phyloP scores from a whole-genome alignment of 1,140 invertebrate species.

The Macrosteles quadrilineatus region DNA sequence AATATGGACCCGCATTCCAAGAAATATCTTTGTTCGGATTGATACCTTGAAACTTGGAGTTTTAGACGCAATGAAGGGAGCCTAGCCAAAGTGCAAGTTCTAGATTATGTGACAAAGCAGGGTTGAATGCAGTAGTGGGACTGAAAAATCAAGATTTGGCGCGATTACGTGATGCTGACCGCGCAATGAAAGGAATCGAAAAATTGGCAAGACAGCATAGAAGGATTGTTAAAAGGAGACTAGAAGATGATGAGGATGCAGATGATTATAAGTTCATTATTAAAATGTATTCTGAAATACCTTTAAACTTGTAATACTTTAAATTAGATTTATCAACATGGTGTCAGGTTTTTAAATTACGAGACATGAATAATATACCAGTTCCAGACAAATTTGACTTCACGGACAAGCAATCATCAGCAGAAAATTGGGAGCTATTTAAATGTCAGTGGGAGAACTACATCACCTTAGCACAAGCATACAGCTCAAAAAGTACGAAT shows the following conservation, averaged over 20 bases:
- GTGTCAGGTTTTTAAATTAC: background rate
- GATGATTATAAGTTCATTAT: no score
- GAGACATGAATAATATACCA: background rate
- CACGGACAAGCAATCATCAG: no score
- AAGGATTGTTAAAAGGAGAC: background rate
- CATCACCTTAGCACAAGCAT: no score
- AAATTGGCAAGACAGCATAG: background rate
- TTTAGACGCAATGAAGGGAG: constrained; percentile 1
- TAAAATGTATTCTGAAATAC: no score
- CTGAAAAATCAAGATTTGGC: background rate
- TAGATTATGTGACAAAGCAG: background rate
- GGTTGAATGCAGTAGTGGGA: constrained; percentile 1
- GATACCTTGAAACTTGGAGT: background rate
- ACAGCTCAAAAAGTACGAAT: no score
- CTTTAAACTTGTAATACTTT: no score
- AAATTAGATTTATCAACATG: no score
- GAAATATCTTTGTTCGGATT: background rate
- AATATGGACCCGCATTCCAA: background rate
- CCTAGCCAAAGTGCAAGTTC: background rate
- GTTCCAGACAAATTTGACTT: no score
- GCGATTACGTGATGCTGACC: background rate
- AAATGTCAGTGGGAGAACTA: no score
- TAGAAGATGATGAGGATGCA: background rate
- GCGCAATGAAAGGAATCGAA: background rate
- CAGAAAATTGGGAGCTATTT: no score